phyloP scores from a whole-genome alignment of 2,797 vertebrate genomes.

The Halcyon badia region DNA sequence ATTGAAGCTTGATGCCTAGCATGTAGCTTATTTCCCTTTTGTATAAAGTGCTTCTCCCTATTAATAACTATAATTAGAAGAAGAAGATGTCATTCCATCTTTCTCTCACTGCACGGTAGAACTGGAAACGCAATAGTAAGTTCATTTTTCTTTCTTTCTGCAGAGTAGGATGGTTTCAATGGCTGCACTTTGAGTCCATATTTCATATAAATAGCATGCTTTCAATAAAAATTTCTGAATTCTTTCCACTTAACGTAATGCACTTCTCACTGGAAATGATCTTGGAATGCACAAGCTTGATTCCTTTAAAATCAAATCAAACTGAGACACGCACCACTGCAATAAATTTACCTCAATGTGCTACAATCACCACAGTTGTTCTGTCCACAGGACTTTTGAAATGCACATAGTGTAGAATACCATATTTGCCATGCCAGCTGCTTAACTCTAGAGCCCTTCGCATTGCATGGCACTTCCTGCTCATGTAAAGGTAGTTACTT shows the following conservation, averaged over 20 bases:
- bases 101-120: neutral
- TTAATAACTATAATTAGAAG: neutral
- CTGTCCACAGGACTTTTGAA: neutral
- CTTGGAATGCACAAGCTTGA: neutral
- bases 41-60: neutral
- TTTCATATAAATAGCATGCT: neutral
- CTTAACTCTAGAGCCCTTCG: neutral
- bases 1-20: neutral
- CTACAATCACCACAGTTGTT: neutral
- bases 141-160: neutral
- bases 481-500: neutral
- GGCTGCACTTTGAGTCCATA: neutral
- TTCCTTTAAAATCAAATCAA: neutral
- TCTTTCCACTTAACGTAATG: neutral
- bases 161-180: neutral
- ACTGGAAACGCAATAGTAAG: neutral
- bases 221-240: neutral
- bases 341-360: neutral
- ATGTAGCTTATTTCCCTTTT: neutral
- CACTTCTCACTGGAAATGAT: neutral
- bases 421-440: neutral
- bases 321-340: neutral
- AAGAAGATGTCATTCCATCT: neutral
- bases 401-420: neutral
- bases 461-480: neutral